Base-by-base conservation (phyloP, 2,797 vertebrate species). In the Hypotaenidia okinawae region DNA sequence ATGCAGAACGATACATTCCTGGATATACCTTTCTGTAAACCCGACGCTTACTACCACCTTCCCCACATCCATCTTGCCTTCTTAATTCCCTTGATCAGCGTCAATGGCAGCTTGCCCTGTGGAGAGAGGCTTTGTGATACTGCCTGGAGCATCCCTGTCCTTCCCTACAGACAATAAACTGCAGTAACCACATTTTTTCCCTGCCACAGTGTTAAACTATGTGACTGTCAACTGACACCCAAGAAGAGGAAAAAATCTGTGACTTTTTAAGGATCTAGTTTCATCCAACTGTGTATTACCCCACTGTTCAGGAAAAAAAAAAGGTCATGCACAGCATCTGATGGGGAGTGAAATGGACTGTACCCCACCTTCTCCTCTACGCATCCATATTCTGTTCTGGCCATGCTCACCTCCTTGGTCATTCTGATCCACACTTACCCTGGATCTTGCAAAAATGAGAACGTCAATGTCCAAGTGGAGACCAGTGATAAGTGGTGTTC, bases 181-280 rank as follows among this genome's bases (percentile, higher is more conserved):
- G 5, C 6, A 3, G 14, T 21, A 73, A 66, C 3, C 1, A 3
- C 1, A 1, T 43, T 49, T 37, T 37, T 76, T 3, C 30, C 23
- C 52, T 62, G 51, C 4, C 45, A 41, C 2, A 10, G n/a, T 35
- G 35, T 87, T 72, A 75, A 75, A 64, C 6, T 39, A 10, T 6
- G 24, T 16, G 18, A 52, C 8, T 70, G n/a, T 47, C 39, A 37
- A 13, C 16, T 17, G 47, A 74, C 21, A 76, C 13, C 6, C 41
- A 19, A 35, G 62, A 63, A 43, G 19, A 35, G 5, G 35, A 45
- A 54, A 45, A 79, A 75, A 74, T 28, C 32, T 18, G 17, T 39
- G 33, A 74, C 21, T 24, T 84, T 62, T 55, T 19, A 2, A 69
- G 62, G 8, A 19, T 47, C 80, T 67, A 30, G 6, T 58, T 77